Base-by-base conservation (phyloP, 2,888 invertebrate species). In the Agriotes lineatus region DNA sequence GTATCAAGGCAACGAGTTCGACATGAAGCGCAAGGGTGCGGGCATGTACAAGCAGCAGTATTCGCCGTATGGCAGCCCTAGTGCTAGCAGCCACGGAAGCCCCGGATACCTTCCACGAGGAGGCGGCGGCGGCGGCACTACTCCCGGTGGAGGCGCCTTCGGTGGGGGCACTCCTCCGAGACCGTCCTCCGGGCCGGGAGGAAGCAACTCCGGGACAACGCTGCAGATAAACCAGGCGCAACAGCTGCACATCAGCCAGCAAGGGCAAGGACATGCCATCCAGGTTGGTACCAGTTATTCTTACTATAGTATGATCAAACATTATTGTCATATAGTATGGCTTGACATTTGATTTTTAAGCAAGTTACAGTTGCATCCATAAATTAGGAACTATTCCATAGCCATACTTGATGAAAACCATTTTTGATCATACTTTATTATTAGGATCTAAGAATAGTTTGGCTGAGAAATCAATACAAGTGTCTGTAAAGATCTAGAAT, bases 141-240 rank as follows among this genome's bases (percentile, higher is more conserved):
- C 74, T 45, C 77, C 75, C 42, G 75, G 78, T 18, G 76, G 75
- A 12, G 74, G 75, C 57, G 61, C 77, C 35, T 73, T 72, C 67
- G 39, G 79, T 12, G 84, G 82, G 20, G 83, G 83, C 5, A 84
- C 87, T 7, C 87, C 87, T 0, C 86, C 86, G 1, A 81, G 87
- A 73, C 88, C 88, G 12, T 85, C 88, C 0, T 86, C 87, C 0
- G 87, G 87, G 52, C 84, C 87, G 1, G 81, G 81, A 9, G 77
- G 75, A 12, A 78, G 75, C 54, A 75, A 75, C 37, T 74, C 77
- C 6, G 86, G 88, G 7, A 85, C 90, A 30, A 89, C 89, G 37
- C 85, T 95, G 74, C 95, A 95, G 84, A 94, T 96, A 87, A 93
- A 93, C 80, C 95, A 95, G 83, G 93, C 94, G 63, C 95, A 95